These are phyloP conservation scores for Pocillopora damicornis DNA, from an alignment of 64 coral and sea anemone genomes.

Conservation along the genomic window DNA sequence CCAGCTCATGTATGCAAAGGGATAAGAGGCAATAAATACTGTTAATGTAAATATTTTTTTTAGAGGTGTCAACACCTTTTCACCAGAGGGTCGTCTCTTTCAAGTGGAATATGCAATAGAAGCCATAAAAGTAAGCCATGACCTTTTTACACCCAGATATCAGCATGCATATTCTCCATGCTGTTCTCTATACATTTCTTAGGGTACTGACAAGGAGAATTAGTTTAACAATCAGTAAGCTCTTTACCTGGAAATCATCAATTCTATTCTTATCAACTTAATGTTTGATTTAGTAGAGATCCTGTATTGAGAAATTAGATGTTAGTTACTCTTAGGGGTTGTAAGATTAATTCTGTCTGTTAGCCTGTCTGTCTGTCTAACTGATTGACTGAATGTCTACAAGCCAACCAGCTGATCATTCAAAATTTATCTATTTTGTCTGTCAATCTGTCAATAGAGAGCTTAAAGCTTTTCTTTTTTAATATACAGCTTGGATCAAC, in stretches of 20 bases:
- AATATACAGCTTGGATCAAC: constrained; percentile 83
- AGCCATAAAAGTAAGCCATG: constrained; percentile 82
- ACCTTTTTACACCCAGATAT: too few relatives aligned
- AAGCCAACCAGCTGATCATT: not conserved
- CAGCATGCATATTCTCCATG: too few relatives aligned
- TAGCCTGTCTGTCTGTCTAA: not conserved
- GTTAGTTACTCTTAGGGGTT: too few relatives aligned
- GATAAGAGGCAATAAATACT: not conserved
- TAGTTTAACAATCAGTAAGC: too few relatives aligned
- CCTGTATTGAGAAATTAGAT: too few relatives aligned
- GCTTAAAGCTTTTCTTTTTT: not conserved
- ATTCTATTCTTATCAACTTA: too few relatives aligned
- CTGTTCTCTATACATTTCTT: too few relatives aligned
- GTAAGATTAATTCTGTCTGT: not conserved
- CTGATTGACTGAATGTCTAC: not conserved
- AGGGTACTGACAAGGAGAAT: too few relatives aligned
- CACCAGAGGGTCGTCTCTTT: constrained; percentile 94
- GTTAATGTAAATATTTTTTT: not conserved
- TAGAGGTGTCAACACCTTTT: constrained; percentile 98
- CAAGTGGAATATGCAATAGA: constrained; percentile 99
- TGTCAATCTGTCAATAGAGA: not conserved
- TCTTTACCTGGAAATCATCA: too few relatives aligned
- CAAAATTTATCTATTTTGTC: not conserved
- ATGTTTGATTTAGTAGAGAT: too few relatives aligned
- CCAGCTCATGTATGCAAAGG: too few relatives aligned